Conservation (phyloP, 2,113 vertebrate species). For the Harpagus bidentatus region DNA sequence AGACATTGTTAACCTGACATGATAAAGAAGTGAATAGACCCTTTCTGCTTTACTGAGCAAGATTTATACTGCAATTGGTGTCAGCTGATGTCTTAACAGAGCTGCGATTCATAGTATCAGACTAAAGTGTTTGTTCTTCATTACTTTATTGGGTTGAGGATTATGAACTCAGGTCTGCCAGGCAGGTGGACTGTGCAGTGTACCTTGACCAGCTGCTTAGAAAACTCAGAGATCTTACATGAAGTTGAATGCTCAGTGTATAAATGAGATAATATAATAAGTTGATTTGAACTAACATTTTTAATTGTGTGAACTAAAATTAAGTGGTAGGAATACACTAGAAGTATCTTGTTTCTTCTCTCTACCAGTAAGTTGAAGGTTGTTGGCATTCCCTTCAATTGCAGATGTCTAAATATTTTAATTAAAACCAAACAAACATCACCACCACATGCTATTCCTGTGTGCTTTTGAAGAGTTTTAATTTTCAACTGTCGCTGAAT, state of each 20-base stretch:
- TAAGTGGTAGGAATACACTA: neutral
- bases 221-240: neutral
- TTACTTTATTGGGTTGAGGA: neutral
- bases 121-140: neutral
- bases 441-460: neutral
- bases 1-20: constrained; percentile 17
- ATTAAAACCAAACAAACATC: neutral
- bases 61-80: neutral
- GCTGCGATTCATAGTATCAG: neutral
- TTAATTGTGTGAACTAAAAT: constrained; percentile 23
- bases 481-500: neutral
- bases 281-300: neutral
- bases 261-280: constrained; percentile 1
- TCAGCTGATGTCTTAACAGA: neutral
- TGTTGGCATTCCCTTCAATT: neutral
- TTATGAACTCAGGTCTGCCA: neutral
- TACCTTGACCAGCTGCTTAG: neutral
- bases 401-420: neutral
- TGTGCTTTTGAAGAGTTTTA: neutral
- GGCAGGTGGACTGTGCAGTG: neutral
- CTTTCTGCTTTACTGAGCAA: constrained; percentile 41
- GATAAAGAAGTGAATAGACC: constrained; percentile 23
- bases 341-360: neutral
- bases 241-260: neutral
- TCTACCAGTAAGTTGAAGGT: neutral